Base-by-base conservation (phyloP, 2,888 invertebrate genomes). In the Scelioninae gen. 2 region DNA sequence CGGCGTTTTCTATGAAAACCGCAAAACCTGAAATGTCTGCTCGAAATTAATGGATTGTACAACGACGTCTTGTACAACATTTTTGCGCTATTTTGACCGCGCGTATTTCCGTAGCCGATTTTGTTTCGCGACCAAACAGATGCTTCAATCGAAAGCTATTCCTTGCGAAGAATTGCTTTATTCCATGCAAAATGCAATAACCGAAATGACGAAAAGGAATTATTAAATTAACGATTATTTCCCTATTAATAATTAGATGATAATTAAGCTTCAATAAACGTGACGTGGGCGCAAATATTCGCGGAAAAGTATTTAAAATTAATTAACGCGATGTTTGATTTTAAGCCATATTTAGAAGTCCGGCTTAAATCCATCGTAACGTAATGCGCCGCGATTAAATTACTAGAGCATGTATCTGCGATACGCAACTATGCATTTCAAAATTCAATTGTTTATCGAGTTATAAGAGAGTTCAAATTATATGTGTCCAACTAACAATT, bases 21-120 rank as follows among this genome's bases (percentile, higher is more conserved):
- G 45, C 70, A 57, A 64, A 50, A 43, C 39, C 57, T 28, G 69
- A 41, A 50, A 50, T 45, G 50, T 52, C 60, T 48, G 63, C 37
- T 57, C 43, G 37, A 33, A 64, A 71, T 64, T 71, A 71, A 71
- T 71, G 58, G 52, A 41, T 58, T 39, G 63, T 41, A 35, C 50
- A 28, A 22, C 46, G 53, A 13, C 48, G 55, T 63, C 50, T 55
- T 46, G 55, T 52, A 48, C 13, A 50, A 33, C 67, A 52, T 50
- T 57, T 58, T 43, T 43, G 33, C 43, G 50, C 50, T 50, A 50
- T 67, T 67, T 67, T 50, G 39, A 10, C 13, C 22, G 33, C 31
- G 39, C 16, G 28, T n/a, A 43, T 55, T 48, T 57, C 55, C 31
- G 15, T 33, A 37, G 25, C 15, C 39, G 35, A 57, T 53, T 64